phyloP scores from a whole-genome alignment of 2,888 invertebrate species.

The Dynastes hyllus region DNA sequence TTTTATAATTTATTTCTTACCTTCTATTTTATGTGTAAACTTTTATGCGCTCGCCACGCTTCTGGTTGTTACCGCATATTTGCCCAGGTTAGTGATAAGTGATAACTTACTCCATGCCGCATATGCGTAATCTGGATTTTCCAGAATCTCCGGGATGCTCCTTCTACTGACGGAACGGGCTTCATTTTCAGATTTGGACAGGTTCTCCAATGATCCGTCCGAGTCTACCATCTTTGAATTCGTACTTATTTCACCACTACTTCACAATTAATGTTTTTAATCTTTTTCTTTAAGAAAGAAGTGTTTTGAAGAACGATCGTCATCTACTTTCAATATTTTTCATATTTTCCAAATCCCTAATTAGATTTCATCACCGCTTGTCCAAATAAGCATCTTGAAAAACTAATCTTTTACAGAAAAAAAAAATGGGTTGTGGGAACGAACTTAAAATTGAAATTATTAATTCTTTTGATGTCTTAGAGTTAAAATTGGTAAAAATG shows the following conservation, averaged over 20 bases:
- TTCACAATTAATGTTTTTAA: neutral
- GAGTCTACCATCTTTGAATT: constrained; percentile 60
- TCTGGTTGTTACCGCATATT: no score
- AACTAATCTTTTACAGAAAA: no score
- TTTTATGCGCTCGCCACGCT: no score
- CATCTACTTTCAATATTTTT: neutral
- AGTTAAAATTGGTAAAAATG: no score
- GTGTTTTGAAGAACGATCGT: neutral
- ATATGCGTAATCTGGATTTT: constrained; percentile 62
- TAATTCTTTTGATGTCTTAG: no score
- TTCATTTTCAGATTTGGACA: constrained; percentile 60
- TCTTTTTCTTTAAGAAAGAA: no score
- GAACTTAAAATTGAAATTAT: no score
- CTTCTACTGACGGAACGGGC: constrained; percentile 52
- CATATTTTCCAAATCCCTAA: neutral
- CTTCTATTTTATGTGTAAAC: no score
- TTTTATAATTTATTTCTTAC: no score
- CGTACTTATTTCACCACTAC: neutral
- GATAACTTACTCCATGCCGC: constrained; percentile 65
- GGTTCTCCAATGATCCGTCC: constrained; percentile 59
- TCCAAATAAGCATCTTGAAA: no score
- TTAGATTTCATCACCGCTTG: no score
- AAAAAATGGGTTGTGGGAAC: no score
- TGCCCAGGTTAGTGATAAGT: neutral
- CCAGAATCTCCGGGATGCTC: constrained; percentile 58